Conservation (phyloP, 92 coral and sea anemone species). For the Isaurus tuberculatus region DNA sequence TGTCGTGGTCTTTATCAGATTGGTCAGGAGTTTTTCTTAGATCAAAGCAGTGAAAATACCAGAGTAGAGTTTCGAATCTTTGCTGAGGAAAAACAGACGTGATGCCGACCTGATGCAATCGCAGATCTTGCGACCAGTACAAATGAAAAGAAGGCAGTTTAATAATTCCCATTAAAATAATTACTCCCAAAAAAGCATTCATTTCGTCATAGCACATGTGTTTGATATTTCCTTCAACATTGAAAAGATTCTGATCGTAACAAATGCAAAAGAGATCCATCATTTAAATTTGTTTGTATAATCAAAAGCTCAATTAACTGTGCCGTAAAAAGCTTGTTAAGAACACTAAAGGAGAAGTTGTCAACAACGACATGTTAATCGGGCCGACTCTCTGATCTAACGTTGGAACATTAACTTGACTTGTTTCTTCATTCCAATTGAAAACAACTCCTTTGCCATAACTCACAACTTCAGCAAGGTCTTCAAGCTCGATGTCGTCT, state of each 20-base stretch:
- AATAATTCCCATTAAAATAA: background rate
- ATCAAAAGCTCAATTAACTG: conserved; percentile 7
- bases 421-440: conserved; percentile 11
- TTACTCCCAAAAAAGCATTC: background rate
- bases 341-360: background rate
- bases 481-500: background rate
- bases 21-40: background rate
- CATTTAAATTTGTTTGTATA: background rate
- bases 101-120: background rate
- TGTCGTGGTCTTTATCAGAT: too few relatives aligned
- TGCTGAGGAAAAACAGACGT: background rate
- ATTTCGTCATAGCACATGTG: background rate
- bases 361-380: conserved; percentile 1
- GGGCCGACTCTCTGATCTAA: background rate
- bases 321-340: conserved; percentile 10
- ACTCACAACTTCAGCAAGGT: background rate
- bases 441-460: background rate
- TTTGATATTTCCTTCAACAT: background rate
- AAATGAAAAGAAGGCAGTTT: background rate
- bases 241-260: background rate
- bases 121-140: background rate
- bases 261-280: background rate
- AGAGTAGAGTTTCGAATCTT: background rate
- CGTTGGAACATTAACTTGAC: background rate
- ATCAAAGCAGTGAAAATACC: background rate